A percentile compares a stretch with the other conserved stretches of the same genome.
Evolutionary conservation across 2,888 invertebrate species (phyloP).

Genomic region (Drosophila limbata): DNA sequence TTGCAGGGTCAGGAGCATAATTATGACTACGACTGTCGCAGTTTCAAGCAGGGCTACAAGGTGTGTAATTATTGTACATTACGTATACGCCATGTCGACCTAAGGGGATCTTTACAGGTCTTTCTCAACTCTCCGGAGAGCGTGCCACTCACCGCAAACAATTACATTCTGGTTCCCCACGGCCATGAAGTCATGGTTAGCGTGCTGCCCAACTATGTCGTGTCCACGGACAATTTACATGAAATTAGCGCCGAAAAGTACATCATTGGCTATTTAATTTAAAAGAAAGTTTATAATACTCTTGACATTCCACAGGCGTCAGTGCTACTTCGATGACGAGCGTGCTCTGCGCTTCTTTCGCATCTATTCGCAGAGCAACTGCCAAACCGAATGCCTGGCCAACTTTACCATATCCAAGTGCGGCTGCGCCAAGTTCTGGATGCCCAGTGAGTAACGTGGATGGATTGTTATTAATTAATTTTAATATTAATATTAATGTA

Average conservation of each 20-base stretch:
- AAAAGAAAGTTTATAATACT: not conserved
- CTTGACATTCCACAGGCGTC: slow-evolving; percentile 85
- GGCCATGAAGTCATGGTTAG: slow-evolving; percentile 88
- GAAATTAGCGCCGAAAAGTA: slow-evolving; percentile 86
- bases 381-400: slow-evolving; percentile 90
- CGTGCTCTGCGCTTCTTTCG: slow-evolving; percentile 88
- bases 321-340: slow-evolving; percentile 89
- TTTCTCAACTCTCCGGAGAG: slow-evolving; percentile 84
- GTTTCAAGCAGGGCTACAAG: slow-evolving; percentile 91
- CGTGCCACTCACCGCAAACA: slow-evolving; percentile 82
- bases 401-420: slow-evolving; percentile 89
- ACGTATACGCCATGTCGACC: not conserved
- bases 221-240: slow-evolving; percentile 88
- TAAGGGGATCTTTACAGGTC: slow-evolving; percentile 64
- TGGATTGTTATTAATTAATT: not conserved
- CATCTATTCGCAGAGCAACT: slow-evolving; percentile 90
- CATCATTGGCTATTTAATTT: not conserved
- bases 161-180: slow-evolving; percentile 83
- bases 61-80: slow-evolving; percentile 46
- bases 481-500: too few species aligned
- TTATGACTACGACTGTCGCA: slow-evolving; percentile 89
- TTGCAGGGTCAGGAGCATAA: slow-evolving; percentile 88
- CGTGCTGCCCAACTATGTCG: slow-evolving; percentile 91
- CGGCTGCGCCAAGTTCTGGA: slow-evolving; percentile 90
- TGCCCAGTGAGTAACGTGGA: slow-evolving; percentile 86